Evolutionary conservation across 2,888 invertebrate species (phyloP), one percentile per base, ranked within the genome.

Genomic region (Diogma glabrata): DNA sequence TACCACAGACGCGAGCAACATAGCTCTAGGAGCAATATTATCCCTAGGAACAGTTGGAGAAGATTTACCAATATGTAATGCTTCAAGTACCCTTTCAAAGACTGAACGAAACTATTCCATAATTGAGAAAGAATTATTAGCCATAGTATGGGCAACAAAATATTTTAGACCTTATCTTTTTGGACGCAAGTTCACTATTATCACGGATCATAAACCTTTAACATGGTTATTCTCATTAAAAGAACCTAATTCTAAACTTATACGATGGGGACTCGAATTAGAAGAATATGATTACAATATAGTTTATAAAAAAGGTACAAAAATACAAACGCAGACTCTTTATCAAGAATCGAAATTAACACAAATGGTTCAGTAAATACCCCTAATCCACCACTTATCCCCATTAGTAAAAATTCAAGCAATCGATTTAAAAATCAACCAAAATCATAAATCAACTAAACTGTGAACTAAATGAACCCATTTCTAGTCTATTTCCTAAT

Each of bases 141-240:
- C 57, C 3, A 36, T 36, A 7, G 36, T 36, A 3, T 14, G 3
- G 4, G 17, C 36, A 14, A 14, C 17, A 7, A 33, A 33, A 33
- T 33, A 33, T 33, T 67, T 65, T 30, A 50, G 63, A 22, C 64
- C 63, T 2, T 65, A 65, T 28, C 19, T 67, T 4, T 65, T 61
- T 47, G 66, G 64, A 1, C 58, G 57, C 23, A 59, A 51, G 46
- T 57, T 56, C 38, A 38, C 56, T 23, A 47, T 49, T 8, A 52
- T 43, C 40, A n/a, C n/a, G n/a, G n/a, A n/a, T n/a, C n/a, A n/a
- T n/a, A n/a, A n/a, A n/a, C n/a, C n/a, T n/a, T n/a, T n/a, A n/a
- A n/a, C n/a, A n/a, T n/a, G n/a, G n/a, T n/a, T n/a, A n/a, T n/a
- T n/a, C n/a, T n/a, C n/a, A n/a, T n/a, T n/a, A n/a, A n/a, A n/a